Percentiles rank a stretch among this genome's conserved stretches.
These are phyloP conservation scores for Panulirus ornatus DNA, from an alignment of 1,140 invertebrate genomes.

Conservation along the genomic window DNA sequence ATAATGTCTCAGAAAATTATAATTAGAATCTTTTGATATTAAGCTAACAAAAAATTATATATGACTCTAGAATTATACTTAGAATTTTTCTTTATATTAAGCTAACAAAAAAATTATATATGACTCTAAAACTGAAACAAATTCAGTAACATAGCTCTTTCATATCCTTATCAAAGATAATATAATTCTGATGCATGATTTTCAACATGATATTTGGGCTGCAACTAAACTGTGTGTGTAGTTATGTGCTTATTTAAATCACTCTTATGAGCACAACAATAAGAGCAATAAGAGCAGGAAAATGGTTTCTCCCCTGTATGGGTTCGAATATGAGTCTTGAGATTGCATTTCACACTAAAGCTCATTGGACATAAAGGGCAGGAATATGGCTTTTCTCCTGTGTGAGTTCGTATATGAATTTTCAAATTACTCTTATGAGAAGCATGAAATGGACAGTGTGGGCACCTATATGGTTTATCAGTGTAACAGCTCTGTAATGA, in stretches of 20 bases:
- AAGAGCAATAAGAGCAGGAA: slow-evolving; percentile 12
- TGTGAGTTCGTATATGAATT: slow-evolving; percentile 23
- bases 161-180: no score
- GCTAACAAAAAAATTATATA: no score
- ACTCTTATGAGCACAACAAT: slow-evolving; percentile 40
- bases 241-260: slow-evolving; percentile 30
- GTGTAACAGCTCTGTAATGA: slow-evolving; percentile 11
- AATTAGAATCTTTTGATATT: no score
- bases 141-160: no score
- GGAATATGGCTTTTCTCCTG: slow-evolving; percentile 26
- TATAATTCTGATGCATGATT: no score
- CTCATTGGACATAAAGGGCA: slow-evolving; percentile 23
- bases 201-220: no score
- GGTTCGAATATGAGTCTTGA: slow-evolving; percentile 31
- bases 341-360: slow-evolving; percentile 37
- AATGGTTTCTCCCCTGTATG: slow-evolving; percentile 33
- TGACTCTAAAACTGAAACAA: no score
- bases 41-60: no score
- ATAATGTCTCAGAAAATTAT: no score
- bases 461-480: background rate
- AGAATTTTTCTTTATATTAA: no score
- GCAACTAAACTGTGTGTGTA: background rate
- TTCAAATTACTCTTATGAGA: background rate
- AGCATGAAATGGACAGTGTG: slow-evolving; percentile 6
- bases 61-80: no score